Conservation (phyloP, 53 echinoderm and acorn worm genomes). For the Arbacia lixula region DNA sequence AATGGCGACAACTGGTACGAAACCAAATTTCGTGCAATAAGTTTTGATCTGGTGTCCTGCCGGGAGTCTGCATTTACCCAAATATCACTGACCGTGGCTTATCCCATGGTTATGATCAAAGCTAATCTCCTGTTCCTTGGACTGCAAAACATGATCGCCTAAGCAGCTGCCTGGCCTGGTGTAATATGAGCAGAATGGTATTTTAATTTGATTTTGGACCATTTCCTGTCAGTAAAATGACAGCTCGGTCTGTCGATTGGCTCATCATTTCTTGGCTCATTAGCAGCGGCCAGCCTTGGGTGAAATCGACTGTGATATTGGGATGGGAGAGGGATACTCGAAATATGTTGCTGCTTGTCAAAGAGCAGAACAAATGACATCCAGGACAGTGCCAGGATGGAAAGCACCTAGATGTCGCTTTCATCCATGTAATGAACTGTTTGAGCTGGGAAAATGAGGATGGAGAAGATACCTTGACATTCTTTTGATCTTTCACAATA, state of each 20-base stretch:
- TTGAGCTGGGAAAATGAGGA: no score
- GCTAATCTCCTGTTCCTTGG: slow-evolving; percentile 7
- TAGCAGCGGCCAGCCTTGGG: slow-evolving; percentile 2
- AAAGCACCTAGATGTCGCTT: no score
- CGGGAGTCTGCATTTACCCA: neutral
- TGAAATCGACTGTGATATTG: slow-evolving; percentile 42
- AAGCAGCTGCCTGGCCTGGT: slow-evolving; percentile 37
- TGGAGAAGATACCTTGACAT: no score
- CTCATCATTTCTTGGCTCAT: slow-evolving; percentile 56
- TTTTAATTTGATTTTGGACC: slow-evolving; percentile 44
- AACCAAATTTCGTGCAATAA: no score
- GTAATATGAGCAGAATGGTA: slow-evolving; percentile 41
- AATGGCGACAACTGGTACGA: no score
- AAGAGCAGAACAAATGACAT: no score
- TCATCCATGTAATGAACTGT: no score
- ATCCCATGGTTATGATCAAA: slow-evolving; percentile 23
- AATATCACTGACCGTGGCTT: slow-evolving; percentile 14
- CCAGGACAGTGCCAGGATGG: no score
- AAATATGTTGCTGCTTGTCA: no score
- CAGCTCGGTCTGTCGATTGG: slow-evolving; percentile 41
- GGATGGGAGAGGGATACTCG: no score
- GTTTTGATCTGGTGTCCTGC: no score
- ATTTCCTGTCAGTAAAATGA: slow-evolving; percentile 54
- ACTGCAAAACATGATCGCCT: slow-evolving; percentile 4
- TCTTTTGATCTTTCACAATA: no score